phyloP scores from a whole-genome alignment of 2,888 invertebrate species.

The Rhingia campestris region DNA sequence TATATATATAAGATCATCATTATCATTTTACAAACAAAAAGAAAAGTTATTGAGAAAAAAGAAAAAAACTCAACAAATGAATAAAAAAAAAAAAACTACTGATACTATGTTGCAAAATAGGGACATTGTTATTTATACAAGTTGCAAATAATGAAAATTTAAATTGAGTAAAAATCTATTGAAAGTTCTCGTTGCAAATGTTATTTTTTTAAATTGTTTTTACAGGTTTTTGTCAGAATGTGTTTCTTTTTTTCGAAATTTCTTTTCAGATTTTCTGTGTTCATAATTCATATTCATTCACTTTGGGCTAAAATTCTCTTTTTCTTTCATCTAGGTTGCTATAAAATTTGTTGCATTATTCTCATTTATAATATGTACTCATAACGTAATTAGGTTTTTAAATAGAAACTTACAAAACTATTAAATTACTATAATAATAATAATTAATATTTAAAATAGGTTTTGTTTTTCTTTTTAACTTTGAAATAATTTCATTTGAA shows the following conservation, averaged over 20 bases:
- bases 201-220: conserved; percentile 33
- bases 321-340: conserved; percentile 25
- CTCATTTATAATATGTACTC: conserved; percentile 30
- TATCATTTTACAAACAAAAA: conserved; percentile 55
- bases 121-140: background rate
- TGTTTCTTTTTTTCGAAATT: conserved; percentile 1
- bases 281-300: conserved; percentile 62
- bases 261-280: conserved; percentile 21
- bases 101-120: conserved; percentile 34
- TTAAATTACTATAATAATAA: conserved; percentile 72
- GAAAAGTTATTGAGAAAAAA: conserved; percentile 7
- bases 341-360: conserved; percentile 64
- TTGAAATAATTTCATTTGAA: conserved; percentile 74
- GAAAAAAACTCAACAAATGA: conserved; percentile 27
- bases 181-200: conserved; percentile 62
- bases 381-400: conserved; percentile 59
- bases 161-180: conserved; percentile 38
- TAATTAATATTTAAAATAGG: conserved; percentile 24
- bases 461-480: conserved; percentile 41
- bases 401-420: conserved; percentile 75
- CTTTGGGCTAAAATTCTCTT: conserved; percentile 57
- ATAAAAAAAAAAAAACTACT: conserved; percentile 30
- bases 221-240: conserved; percentile 10
- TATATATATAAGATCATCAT: conserved; percentile 54
- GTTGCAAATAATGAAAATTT: conserved; percentile 32